A percentile compares a stretch with the other conserved stretches of the same genome.
These are phyloP conservation scores for Protophormia terraenovae DNA, from an alignment of 2,888 invertebrate genomes.

Conservation along the genomic window DNA sequence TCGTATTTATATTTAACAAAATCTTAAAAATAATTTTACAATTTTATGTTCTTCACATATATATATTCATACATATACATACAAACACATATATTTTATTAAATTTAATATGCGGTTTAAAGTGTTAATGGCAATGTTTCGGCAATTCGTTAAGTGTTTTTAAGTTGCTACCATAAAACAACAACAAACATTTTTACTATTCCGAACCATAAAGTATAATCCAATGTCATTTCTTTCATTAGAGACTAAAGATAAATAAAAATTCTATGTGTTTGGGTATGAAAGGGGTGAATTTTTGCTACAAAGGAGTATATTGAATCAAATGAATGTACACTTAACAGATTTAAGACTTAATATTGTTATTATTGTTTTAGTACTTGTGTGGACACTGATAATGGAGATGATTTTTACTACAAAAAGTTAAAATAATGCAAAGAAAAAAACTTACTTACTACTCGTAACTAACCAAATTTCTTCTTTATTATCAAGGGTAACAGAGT, in stretches of 20 bases:
- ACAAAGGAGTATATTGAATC: conserved; percentile 76
- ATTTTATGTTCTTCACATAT: too few species aligned
- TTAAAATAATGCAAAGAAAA: background rate
- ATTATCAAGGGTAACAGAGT: conserved; percentile 44
- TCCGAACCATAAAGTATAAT: conserved; percentile 13
- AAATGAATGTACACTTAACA: conserved; percentile 79
- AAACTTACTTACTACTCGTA: background rate
- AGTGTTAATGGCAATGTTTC: conserved; percentile 76
- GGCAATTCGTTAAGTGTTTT: conserved; percentile 69
- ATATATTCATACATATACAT: too few species aligned
- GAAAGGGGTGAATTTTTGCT: conserved; percentile 17
- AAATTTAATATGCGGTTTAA: conserved; percentile 77
- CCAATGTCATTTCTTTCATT: conserved; percentile 45
- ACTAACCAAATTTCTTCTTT: conserved; percentile 16
- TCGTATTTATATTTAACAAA: too few species aligned
- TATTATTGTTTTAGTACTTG: conserved; percentile 23
- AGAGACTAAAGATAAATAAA: background rate
- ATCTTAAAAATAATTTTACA: too few species aligned
- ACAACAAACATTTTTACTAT: background rate
- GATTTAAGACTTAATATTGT: conserved; percentile 75
- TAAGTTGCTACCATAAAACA: conserved; percentile 19
- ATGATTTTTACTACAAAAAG: conserved; percentile 20
- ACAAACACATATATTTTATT: background rate
- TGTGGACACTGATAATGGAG: conserved; percentile 34
- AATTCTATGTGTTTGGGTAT: background rate